Evolutionary conservation across 2,797 vertebrate species (phyloP).

Genomic region (Tokudaia tokunoshimensis): DNA sequence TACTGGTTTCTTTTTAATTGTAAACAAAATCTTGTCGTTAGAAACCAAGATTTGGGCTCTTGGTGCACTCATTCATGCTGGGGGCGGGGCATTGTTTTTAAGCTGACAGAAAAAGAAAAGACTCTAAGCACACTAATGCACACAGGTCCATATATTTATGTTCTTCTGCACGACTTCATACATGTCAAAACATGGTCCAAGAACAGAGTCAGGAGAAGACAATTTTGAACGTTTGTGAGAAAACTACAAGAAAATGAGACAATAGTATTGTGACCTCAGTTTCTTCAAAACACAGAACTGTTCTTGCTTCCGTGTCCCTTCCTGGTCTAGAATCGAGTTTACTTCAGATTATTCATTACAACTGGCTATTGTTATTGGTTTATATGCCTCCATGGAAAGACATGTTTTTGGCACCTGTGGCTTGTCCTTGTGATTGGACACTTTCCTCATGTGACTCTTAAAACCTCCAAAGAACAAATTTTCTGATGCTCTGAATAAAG

Average conservation of each 20-base stretch:
- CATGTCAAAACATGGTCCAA: not conserved
- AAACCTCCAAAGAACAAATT: not conserved
- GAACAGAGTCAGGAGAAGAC: not conserved
- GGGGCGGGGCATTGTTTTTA: not conserved
- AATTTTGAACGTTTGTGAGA: not conserved
- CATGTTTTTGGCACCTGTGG: not conserved
- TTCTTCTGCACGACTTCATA: not conserved
- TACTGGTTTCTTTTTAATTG: not conserved
- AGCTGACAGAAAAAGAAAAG: not conserved
- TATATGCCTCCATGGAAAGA: not conserved
- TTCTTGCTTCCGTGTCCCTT: not conserved
- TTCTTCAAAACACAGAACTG: not conserved
- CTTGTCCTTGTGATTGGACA: not conserved
- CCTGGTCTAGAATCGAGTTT: not conserved
- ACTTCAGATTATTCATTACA: not conserved
- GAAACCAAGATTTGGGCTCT: not conserved
- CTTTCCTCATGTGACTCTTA: not conserved
- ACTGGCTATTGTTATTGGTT: not conserved
- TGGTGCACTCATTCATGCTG: not conserved
- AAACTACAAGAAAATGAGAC: not conserved
- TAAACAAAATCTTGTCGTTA: conserved; percentile 24
- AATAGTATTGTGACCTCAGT: not conserved
- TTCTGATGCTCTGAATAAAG: not conserved
- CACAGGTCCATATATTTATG: not conserved
- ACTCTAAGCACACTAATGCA: not conserved